These are phyloP conservation scores for Penaeus chinensis DNA, from an alignment of 1,140 invertebrate genomes.

Conservation along the genomic window DNA sequence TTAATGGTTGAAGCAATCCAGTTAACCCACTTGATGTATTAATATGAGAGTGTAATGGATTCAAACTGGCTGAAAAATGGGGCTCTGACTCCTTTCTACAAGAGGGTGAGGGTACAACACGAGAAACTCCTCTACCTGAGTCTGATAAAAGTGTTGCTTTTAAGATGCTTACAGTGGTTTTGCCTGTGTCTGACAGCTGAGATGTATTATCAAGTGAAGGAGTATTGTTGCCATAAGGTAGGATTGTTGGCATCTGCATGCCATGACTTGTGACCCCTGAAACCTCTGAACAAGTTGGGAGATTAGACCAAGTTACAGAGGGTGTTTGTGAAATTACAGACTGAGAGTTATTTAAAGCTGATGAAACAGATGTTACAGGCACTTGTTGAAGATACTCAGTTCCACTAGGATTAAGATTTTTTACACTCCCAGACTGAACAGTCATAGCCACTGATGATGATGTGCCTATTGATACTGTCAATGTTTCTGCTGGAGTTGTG, in stretches of 20 bases:
- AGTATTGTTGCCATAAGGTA: neutral
- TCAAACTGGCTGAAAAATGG: too few relatives aligned
- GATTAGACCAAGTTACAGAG: too few relatives aligned
- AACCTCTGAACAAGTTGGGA: too few relatives aligned
- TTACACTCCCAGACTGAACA: neutral
- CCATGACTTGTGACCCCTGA: too few relatives aligned
- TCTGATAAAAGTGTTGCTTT: constrained; percentile 41
- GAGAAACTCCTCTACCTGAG: neutral
- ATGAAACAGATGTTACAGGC: too few relatives aligned
- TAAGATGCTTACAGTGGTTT: constrained; percentile 22
- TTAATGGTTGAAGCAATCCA: too few relatives aligned
- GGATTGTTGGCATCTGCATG: too few relatives aligned
- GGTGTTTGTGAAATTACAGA: too few relatives aligned
- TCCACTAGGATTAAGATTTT: neutral
- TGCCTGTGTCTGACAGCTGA: neutral
- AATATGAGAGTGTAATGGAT: too few relatives aligned
- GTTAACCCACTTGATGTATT: too few relatives aligned
- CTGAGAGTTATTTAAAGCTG: too few relatives aligned
- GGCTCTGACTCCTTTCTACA: too few relatives aligned
- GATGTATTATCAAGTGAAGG: neutral
- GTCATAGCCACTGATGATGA: constrained; percentile 11
- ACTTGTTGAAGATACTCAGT: neutral
- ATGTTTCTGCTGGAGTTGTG: constrained; percentile 22
- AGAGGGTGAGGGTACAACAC: neutral
- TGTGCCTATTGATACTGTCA: constrained; percentile 17